phyloP scores from a whole-genome alignment of 2,888 invertebrate genomes.

The Endotricha flammealis region DNA sequence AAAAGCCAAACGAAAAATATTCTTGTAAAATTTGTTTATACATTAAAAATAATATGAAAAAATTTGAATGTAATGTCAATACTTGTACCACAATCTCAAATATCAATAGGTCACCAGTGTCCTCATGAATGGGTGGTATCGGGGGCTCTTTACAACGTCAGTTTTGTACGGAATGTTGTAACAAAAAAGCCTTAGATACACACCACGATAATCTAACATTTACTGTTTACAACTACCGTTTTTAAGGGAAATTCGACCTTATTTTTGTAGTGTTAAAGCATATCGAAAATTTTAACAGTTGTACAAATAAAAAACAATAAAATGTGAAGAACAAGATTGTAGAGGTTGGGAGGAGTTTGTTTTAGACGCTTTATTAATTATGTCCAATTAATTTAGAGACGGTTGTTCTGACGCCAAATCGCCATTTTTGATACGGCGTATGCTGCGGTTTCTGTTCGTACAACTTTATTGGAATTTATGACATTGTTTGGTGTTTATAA shows the following conservation, averaged over 20 bases:
- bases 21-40: too few relatives aligned
- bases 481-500: too few relatives aligned
- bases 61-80: conserved; percentile 36
- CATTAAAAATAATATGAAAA: too few relatives aligned
- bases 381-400: conserved; percentile 72
- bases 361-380: conserved; percentile 75
- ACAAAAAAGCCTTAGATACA: conserved; percentile 76
- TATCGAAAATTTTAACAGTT: conserved; percentile 8
- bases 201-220: conserved; percentile 55
- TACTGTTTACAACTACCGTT: conserved; percentile 24
- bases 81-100: conserved; percentile 42
- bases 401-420: conserved; percentile 50
- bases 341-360: conserved; percentile 66
- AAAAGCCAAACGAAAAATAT: too few relatives aligned
- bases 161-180: conserved; percentile 76
- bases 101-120: conserved; percentile 76
- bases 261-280: conserved; percentile 13
- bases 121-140: conserved; percentile 78
- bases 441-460: conserved; percentile 31
- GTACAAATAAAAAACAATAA: conserved; percentile 58
- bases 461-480: too few relatives aligned
- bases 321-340: conserved; percentile 53
- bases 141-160: conserved; percentile 74
- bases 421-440: conserved; percentile 53
- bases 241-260: conserved; percentile 29